A percentile compares a stretch with the other conserved stretches of the same genome.
These are phyloP conservation scores for Eristalis tenax DNA, from an alignment of 2,888 invertebrate genomes.

Conservation along the genomic window DNA sequence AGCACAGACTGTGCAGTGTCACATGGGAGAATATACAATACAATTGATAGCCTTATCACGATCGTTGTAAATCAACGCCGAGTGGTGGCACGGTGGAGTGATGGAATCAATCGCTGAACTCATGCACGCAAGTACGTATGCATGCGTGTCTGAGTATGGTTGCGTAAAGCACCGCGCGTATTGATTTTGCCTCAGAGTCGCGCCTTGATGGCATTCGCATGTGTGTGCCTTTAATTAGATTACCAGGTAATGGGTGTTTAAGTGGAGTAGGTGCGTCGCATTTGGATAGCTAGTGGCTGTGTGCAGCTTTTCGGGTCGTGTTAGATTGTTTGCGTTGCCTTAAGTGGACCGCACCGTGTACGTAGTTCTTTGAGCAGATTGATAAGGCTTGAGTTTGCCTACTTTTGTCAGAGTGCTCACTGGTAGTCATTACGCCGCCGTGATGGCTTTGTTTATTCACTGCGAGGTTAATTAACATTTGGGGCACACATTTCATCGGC, in stretches of 20 bases:
- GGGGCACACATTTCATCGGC: too few species aligned
- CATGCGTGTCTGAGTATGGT: too few species aligned
- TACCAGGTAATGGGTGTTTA: conserved; percentile 32
- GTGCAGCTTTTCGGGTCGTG: conserved; percentile 28
- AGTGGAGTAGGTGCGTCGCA: conserved; percentile 43
- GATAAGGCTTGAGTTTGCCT: neutral
- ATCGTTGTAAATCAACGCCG: conserved; percentile 58
- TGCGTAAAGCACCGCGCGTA: conserved; percentile 35
- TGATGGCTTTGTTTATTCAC: too few species aligned
- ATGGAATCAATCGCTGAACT: conserved; percentile 9
- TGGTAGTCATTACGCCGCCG: too few species aligned
- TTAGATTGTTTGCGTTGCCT: neutral
- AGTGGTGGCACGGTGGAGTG: conserved; percentile 4
- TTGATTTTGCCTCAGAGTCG: conserved; percentile 28
- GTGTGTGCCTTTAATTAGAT: conserved; percentile 24
- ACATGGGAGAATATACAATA: conserved; percentile 33
- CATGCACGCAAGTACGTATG: neutral
- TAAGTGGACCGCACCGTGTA: neutral
- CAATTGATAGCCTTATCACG: conserved; percentile 66
- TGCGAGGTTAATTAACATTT: too few species aligned
- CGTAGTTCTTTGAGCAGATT: neutral
- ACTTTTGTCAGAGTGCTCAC: neutral
- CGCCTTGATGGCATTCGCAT: neutral
- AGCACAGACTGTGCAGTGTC: conserved; percentile 6
- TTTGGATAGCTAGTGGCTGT: conserved; percentile 15